These are phyloP conservation scores for Rousettus leschenaultii DNA, from an alignment of 2,113 vertebrate genomes.

Conservation along the genomic window DNA sequence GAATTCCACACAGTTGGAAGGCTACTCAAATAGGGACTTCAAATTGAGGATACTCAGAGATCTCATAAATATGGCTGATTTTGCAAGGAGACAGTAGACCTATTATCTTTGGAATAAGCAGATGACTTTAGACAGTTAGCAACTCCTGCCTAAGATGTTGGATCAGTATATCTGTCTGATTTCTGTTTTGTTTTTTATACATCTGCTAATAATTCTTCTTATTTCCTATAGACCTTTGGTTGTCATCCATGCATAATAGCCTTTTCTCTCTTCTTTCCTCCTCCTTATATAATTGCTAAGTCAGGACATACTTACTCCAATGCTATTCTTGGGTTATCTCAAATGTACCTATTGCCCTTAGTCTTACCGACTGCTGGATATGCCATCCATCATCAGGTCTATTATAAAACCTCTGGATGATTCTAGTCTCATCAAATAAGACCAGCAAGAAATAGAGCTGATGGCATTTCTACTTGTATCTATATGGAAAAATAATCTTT, in stretches of 20 bases:
- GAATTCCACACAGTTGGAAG: neutral
- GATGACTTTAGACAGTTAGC: neutral
- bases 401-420: neutral
- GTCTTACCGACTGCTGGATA: neutral
- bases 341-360: neutral
- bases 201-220: neutral
- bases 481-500: neutral
- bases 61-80: neutral
- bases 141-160: neutral
- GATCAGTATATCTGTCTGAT: neutral
- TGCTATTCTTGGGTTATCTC: neutral
- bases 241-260: neutral
- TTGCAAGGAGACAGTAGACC: neutral
- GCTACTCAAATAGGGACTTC: neutral
- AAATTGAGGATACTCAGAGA: neutral
- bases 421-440: neutral
- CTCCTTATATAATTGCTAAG: neutral
- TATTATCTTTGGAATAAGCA: neutral
- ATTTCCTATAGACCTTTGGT: neutral
- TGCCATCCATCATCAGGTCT: neutral
- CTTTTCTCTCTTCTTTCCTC: neutral
- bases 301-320: neutral
- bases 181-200: neutral
- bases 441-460: neutral
- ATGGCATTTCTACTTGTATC: neutral